phyloP scores from a whole-genome alignment of 2,888 invertebrate species.

The Phyto melanocephala region DNA sequence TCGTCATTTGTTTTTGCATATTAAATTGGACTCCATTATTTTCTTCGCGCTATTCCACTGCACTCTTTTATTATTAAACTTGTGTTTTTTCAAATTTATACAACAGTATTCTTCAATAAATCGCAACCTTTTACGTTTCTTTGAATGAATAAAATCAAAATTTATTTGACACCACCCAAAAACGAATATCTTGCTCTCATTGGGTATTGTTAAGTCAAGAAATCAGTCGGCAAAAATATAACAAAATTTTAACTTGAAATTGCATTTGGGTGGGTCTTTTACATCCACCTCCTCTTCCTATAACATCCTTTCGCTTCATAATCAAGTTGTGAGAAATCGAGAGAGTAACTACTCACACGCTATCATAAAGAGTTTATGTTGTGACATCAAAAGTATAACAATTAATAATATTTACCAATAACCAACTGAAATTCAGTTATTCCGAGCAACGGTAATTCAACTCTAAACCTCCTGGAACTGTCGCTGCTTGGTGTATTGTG shows the following conservation, averaged over 20 bases:
- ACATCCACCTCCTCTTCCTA: neutral
- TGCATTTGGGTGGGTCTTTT: conserved; percentile 29
- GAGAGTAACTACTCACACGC: neutral
- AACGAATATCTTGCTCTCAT: neutral
- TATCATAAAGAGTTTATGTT: neutral
- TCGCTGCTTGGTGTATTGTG: no score
- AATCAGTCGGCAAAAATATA: neutral
- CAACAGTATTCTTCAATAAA: neutral
- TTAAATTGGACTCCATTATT: neutral
- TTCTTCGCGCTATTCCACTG: conserved; percentile 9
- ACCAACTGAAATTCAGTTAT: no score
- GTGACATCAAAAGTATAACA: conserved; percentile 34
- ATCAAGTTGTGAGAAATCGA: neutral
- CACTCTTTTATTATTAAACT: conserved; percentile 1
- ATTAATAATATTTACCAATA: neutral
- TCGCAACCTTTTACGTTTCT: neutral
- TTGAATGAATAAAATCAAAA: neutral
- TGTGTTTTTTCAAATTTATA: neutral
- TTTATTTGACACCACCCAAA: conserved; percentile 25
- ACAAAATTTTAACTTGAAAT: conserved; percentile 4
- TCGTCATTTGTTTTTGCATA: neutral
- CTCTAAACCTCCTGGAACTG: neutral
- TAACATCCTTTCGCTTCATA: neutral
- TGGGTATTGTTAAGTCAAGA: conserved; percentile 13
- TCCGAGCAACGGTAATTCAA: neutral